A percentile compares a stretch with the other conserved stretches of the same genome.
Evolutionary conservation across 1,140 invertebrate genomes (phyloP).

Genomic region (Philopotamus ludificatus): DNA sequence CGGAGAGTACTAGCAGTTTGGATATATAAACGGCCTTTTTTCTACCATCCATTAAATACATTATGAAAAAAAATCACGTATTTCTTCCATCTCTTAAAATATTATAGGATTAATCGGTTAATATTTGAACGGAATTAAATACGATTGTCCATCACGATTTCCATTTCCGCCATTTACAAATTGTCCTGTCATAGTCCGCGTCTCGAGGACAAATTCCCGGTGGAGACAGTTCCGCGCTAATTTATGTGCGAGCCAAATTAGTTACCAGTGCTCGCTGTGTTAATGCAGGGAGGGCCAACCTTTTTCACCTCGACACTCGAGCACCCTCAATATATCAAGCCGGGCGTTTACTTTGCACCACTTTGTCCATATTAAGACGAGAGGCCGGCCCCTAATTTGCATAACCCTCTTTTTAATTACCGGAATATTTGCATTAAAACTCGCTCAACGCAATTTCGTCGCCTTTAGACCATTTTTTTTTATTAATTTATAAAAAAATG

Average conservation of each 20-base stretch:
- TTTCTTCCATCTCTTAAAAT: background rate
- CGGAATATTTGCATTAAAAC: too few relatives aligned
- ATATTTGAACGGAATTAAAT: background rate
- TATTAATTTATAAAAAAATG: too few relatives aligned
- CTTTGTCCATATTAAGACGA: too few relatives aligned
- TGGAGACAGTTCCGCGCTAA: background rate
- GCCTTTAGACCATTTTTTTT: too few relatives aligned
- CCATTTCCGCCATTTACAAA: too few relatives aligned
- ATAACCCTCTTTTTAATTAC: too few relatives aligned
- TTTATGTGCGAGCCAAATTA: slow-evolving; percentile 19
- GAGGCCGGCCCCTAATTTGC: too few relatives aligned
- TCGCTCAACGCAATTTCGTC: too few relatives aligned
- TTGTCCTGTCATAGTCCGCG: slow-evolving; percentile 1
- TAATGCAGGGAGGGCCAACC: background rate
- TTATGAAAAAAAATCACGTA: background rate
- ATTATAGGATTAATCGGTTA: background rate
- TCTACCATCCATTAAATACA: background rate
- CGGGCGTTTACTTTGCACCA: background rate
- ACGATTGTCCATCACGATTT: too few relatives aligned
- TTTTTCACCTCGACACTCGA: background rate
- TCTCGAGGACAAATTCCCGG: background rate
- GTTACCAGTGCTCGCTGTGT: slow-evolving; percentile 18
- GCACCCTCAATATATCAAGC: background rate
- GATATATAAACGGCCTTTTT: too few relatives aligned
- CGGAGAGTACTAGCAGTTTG: too few relatives aligned